Evolutionary conservation across 1,140 invertebrate species (phyloP).

Genomic region (Orchesella cincta): DNA sequence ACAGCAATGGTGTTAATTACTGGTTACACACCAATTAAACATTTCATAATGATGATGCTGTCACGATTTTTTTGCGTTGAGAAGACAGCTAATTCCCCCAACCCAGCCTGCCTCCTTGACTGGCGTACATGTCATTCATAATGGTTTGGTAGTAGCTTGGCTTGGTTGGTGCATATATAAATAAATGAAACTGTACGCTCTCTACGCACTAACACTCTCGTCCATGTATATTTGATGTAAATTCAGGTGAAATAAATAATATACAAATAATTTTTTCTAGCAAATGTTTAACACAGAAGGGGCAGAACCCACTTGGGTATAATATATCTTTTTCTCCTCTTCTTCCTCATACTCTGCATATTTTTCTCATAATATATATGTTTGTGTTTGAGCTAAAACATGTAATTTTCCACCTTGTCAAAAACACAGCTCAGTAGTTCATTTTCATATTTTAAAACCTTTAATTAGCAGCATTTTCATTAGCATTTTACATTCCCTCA

Average conservation of each 20-base stretch:
- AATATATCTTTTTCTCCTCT: not conserved
- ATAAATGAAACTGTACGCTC: no score
- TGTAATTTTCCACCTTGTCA: not conserved
- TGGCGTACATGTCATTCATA: no score
- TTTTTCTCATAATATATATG: not conserved
- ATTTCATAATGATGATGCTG: slow-evolving; percentile 13
- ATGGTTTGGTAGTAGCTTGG: no score
- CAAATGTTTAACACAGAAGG: no score
- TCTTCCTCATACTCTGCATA: not conserved
- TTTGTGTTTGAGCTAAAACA: not conserved
- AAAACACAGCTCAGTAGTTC: no score
- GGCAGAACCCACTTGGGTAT: not conserved
- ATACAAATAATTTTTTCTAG: no score
- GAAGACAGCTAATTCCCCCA: slow-evolving; percentile 14
- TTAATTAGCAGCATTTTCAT: no score
- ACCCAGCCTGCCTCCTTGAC: no score
- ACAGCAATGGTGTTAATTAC: slow-evolving; percentile 17
- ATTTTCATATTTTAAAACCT: slow-evolving; percentile 17
- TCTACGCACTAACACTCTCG: no score
- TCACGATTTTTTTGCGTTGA: not conserved
- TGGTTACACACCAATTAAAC: slow-evolving; percentile 11
- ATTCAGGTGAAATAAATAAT: no score
- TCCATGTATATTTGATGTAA: no score
- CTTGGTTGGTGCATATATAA: no score
- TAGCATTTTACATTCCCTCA: not conserved